Evolutionary conservation across 2,113 vertebrate species (phyloP), one percentile per base, ranked within the genome.

Genomic region (Toxotes chatareus): DNA sequence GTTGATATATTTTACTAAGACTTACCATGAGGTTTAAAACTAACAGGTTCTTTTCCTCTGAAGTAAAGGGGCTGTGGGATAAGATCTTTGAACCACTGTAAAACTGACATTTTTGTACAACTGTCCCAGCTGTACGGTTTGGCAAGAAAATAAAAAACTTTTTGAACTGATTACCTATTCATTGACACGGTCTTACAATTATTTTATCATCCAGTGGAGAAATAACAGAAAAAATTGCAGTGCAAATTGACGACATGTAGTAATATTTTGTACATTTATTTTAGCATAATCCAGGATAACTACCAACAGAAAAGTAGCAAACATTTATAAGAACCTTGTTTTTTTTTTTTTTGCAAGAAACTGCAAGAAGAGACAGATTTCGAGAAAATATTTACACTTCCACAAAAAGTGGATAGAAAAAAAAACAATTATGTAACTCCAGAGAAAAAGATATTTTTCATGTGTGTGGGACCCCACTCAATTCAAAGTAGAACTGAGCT

Each of bases 61-160:
- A 73, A 10, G 57, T 3, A 61, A 72, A 47, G 8, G 51, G 49
- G 75, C 59, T 44, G 32, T 62, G 62, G 65, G 55, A 70, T 32
- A 73, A 77, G 46, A 88, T 86, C 89, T 93, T 85, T 87, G 53
- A 89, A 89, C 49, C 55, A 77, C 32, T 73, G 73, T 76, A 42
- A 61, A 75, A 53, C 55, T 86, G 57, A 83, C 70, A 70, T 80
- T 87, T 93, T 95, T 95, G 76, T 80, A 69, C 86, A 82, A 89
- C 93, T 85, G 93, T 95, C 92, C 88, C 91, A 91, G 88, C 67
- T 73, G 89, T 76, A 73, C 56, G 55, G 80, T 92, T 93, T 93
- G 94, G 91, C 89, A 95, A 95, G 89, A 91, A 93, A 96, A 95
- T 91, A 95, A 94, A 94, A 90, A 69, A 59, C 47, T 83, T 47